Base-by-base conservation (phyloP, 2,888 invertebrate genomes). In the Augochlorella aurata region DNA sequence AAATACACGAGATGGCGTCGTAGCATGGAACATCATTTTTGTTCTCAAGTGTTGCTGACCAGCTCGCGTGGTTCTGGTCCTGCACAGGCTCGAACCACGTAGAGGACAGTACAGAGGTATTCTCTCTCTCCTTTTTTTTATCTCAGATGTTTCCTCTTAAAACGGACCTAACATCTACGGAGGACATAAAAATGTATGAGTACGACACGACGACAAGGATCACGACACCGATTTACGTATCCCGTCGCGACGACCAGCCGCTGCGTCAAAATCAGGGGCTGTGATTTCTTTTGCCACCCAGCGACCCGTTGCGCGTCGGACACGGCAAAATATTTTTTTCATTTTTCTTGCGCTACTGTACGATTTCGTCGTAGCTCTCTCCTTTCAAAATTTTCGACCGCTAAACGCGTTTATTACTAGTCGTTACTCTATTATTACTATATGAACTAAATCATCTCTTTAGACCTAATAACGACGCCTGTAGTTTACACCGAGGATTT, bases 161-260 rank as follows among this genome's bases (percentile, higher is more conserved):
- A 58, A 72, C 70, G 75, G 38, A 67, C 66, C 85, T 84, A 85
- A 77, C n/a, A 81, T 69, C 82, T 87, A 87, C 68, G 81, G 80
- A 79, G 80, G 81, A 85, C 87, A 87, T 85, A 87, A 77, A 87
- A 84, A 87, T 78, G 76, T 81, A 81, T 67, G 78, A 79, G 80
- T 86, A 81, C 81, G 81, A 87, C 83, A 89, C 73, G 70, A 85
- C 83, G 85, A 88, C 87, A 87, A 89, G 83, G 81, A 90, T 88
- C 83, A 89, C 88, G 88, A 90, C 89, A 89, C 79, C 85, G 83
- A 89, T 71, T 88, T 85, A 66, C 49, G 61, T 67, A 75, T 69
- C 47, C 63, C 67, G 14, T 66, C 73, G 45, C 24, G n/a, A 38
- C 70, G 66, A 71, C 63, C 58, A 81, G 63, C 68, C 68, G 54